phyloP scores from a whole-genome alignment of 1,140 invertebrate genomes.

The Sipha flava region DNA sequence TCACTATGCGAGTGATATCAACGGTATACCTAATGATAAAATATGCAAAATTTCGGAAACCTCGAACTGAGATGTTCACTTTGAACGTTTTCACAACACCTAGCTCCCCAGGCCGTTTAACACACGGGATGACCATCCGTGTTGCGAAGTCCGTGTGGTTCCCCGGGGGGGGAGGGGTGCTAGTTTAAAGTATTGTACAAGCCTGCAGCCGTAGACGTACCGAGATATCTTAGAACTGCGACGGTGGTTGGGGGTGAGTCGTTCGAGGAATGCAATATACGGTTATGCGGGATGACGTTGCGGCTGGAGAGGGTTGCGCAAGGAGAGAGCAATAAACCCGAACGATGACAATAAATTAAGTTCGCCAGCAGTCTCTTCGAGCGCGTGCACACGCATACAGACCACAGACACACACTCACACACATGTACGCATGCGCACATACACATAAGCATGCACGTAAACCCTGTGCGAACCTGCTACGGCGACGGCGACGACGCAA shows the following conservation, averaged over 20 bases:
- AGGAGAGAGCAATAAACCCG: slow-evolving; percentile 14
- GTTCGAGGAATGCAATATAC: slow-evolving; percentile 16
- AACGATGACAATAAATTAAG: slow-evolving; percentile 31
- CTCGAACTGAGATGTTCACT: too few species aligned
- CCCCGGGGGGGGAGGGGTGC: too few species aligned
- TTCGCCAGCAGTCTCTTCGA: neutral
- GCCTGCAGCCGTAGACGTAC: too few species aligned
- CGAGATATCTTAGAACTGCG: too few species aligned
- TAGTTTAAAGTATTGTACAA: too few species aligned
- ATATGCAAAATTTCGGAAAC: too few species aligned
- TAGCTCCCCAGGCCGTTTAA: too few species aligned
- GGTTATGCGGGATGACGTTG: neutral
- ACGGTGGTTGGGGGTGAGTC: neutral
- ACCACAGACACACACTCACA: neutral
- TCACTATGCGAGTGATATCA: too few species aligned
- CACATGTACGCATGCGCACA: neutral
- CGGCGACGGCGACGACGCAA: neutral
- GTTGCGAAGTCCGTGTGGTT: too few species aligned
- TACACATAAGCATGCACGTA: neutral
- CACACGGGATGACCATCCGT: too few species aligned
- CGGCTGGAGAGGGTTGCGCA: neutral
- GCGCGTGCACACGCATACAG: neutral
- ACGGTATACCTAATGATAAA: too few species aligned
- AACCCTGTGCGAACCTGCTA: neutral
- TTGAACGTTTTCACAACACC: too few species aligned